These are phyloP conservation scores for Tachysurus fulvidraco DNA, from an alignment of 2,113 vertebrate genomes.

Conservation along the genomic window DNA sequence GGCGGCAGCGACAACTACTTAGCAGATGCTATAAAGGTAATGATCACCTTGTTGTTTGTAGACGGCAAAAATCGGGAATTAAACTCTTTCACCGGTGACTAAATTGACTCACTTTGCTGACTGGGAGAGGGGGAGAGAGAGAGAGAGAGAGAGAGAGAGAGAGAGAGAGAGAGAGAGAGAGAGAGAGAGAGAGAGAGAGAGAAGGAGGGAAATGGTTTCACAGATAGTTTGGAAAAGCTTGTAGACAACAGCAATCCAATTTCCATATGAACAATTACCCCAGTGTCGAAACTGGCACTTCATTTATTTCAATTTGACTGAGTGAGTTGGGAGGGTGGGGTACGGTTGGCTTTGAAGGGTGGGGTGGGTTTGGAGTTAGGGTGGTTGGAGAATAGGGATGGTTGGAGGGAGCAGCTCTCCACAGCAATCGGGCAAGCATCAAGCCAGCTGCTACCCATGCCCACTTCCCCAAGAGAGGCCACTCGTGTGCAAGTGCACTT, in stretches of 20 bases:
- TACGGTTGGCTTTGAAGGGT: too few species aligned
- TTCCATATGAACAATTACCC: slow-evolving; percentile 78
- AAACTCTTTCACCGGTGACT: slow-evolving; percentile 9
- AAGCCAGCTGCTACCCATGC: slow-evolving; percentile 33
- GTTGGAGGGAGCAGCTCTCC: slow-evolving; percentile 54
- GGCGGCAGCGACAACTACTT: slow-evolving; percentile 18
- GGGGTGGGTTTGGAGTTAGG: too few species aligned
- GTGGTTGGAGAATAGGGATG: background rate
- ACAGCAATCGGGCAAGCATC: slow-evolving; percentile 55
- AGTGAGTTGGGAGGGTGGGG: slow-evolving; percentile 52
- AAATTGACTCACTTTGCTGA: slow-evolving; percentile 44
- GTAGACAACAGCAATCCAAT: slow-evolving; percentile 70
- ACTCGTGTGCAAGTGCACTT: background rate
- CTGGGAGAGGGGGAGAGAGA: background rate
- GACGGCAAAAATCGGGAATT: slow-evolving; percentile 28
- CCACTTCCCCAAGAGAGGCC: slow-evolving; percentile 36
- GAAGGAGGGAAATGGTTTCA: slow-evolving; percentile 58
- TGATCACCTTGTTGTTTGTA: slow-evolving; percentile 27
- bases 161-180: background rate
- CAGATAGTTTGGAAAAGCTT: slow-evolving; percentile 57
- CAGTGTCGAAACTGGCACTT: slow-evolving; percentile 71
- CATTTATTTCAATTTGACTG: slow-evolving; percentile 79
- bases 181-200: background rate
- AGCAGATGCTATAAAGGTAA: background rate
- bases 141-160: background rate